These are phyloP conservation scores for Cepaea nemoralis DNA, from an alignment of 1,140 invertebrate genomes.

Conservation along the genomic window DNA sequence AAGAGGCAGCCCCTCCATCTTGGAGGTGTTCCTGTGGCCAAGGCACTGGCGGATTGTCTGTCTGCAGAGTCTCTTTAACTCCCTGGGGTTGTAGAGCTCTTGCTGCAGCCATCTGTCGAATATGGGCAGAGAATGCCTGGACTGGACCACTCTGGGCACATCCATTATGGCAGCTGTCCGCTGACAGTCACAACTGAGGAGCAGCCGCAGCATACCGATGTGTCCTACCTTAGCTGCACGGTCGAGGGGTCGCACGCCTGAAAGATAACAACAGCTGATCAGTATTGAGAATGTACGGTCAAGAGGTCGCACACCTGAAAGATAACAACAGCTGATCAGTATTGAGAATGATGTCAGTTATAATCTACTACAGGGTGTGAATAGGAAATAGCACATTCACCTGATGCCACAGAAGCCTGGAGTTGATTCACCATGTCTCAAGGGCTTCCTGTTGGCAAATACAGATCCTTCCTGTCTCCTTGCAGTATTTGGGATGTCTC, in stretches of 20 bases:
- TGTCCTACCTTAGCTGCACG: conserved; percentile 17
- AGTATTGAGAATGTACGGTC: conserved; percentile 7
- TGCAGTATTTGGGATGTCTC: too few relatives aligned
- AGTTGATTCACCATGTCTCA: too few relatives aligned
- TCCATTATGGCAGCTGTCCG: conserved; percentile 22
- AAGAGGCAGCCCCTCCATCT: neutral
- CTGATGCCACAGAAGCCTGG: too few relatives aligned
- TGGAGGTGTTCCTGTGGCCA: neutral
- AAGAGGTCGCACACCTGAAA: conserved; percentile 17
- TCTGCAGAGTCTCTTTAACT: conserved; percentile 27
- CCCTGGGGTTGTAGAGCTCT: conserved; percentile 1
- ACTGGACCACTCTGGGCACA: neutral
- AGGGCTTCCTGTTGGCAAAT: too few relatives aligned
- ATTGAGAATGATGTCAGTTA: too few relatives aligned
- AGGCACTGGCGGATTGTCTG: conserved; percentile 22
- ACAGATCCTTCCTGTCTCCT: too few relatives aligned
- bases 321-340: neutral
- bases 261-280: neutral
- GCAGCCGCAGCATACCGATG: neutral
- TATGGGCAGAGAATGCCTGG: neutral
- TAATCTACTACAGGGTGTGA: too few relatives aligned
- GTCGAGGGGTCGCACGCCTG: conserved; percentile 24
- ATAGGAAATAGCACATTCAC: too few relatives aligned
- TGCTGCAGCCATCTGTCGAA: conserved; percentile 29
- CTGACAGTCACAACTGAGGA: conserved; percentile 14